Conservation (phyloP, 2,797 vertebrate species). For the Sebastes glaucus region DNA sequence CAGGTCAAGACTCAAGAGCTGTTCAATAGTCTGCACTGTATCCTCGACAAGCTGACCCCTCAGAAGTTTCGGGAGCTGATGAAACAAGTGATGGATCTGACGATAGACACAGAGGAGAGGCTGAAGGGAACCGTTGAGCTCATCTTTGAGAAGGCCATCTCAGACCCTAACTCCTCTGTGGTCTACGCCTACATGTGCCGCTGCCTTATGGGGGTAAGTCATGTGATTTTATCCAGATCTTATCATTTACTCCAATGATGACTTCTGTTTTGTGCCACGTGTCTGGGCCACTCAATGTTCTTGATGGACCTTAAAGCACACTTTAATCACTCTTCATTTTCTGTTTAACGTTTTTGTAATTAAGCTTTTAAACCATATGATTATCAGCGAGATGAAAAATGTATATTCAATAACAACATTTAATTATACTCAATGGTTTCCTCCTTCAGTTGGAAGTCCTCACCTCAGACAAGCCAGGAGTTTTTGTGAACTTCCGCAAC, state of each 20-base stretch:
- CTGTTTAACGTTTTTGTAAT: too few species aligned
- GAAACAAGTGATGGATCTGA: conserved; percentile 94
- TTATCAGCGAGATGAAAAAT: neutral
- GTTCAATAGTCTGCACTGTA: conserved; percentile 92
- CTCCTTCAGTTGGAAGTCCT: conserved; percentile 92
- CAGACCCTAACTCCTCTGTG: conserved; percentile 98
- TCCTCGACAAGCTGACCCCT: conserved; percentile 96
- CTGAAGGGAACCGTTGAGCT: conserved; percentile 97
- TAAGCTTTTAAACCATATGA: neutral
- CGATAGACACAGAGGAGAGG: conserved; percentile 95
- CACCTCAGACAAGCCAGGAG: conserved; percentile 91
- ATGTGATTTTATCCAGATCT: neutral
- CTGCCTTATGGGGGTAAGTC: conserved; percentile 97
- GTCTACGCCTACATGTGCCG: conserved; percentile 99
- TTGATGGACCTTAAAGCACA: conserved; percentile 53
- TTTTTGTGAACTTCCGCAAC: conserved; percentile 96
- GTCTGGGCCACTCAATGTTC: conserved; percentile 58
- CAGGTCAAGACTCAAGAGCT: conserved; percentile 88
- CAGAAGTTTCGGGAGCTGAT: conserved; percentile 99
- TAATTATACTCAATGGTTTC: neutral
- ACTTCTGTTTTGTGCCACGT: too few species aligned
- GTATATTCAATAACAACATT: neutral
- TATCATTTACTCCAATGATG: conserved; percentile 41
- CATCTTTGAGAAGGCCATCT: conserved; percentile 99
- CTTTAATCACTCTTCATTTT: neutral